Evolutionary conservation across 2,113 vertebrate species (phyloP), one percentile per base, ranked within the genome.

Genomic region (Pandion haliaetus): DNA sequence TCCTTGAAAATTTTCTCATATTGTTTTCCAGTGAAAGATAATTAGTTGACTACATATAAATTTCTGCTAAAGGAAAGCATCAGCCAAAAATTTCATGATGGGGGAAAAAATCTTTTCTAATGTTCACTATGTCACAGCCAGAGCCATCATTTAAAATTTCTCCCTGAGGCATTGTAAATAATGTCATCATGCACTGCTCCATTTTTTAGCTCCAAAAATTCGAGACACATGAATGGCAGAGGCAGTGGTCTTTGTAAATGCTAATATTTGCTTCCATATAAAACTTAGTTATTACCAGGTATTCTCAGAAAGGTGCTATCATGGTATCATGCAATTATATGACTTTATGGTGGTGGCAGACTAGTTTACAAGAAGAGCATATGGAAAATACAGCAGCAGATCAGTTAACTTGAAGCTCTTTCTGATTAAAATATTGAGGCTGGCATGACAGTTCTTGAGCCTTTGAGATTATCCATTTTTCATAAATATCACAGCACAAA

Each of bases 401-500:
- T 59, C 88, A 81, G 73, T 95, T 88, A 81, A 45, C 44, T 63
- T 81, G 31, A 86, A 74, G 79, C 86, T 74, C 69, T 6, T 78
- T 88, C 91, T 96, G 47, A 83, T 95, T 92, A 92, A 90, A 95
- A 78, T 63, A 63, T 25, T 42, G 70, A 77, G 36, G 31, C 19
- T 93, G 59, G 62, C 74, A 77, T 69, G 78, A 73, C 49, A 83
- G 59, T 83, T 83, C 72, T 73, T 1, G 1, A 94, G 50, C 55
- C 52, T 95, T 82, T 82, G 73, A 93, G 88, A 76, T 72, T 83
- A 78, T 65, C 49, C 23, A 2, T 47, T 10, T 93, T 88, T 90
- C 59, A 58, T 52, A 88, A 92, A 78, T 86, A 93, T 14, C 73
- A 62, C 26, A 83, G 50, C 57, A 86, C n/a, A 92, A 77, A 63